Base-by-base conservation (phyloP, 2,888 invertebrate species). In the Perizoma affinitatum region DNA sequence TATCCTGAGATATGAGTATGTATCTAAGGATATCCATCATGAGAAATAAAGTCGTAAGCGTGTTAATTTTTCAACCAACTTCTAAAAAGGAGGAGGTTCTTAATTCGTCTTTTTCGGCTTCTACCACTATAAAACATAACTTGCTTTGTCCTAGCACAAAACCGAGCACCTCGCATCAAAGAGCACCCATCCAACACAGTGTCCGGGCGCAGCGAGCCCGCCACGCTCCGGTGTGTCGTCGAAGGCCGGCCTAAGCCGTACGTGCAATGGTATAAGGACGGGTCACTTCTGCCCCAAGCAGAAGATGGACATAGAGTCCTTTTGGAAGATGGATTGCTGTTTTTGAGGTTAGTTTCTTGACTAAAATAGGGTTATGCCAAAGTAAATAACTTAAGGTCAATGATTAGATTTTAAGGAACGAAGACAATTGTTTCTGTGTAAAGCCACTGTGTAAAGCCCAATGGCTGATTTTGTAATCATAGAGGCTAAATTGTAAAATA, bases 181-280 rank as follows among this genome's bases (percentile, higher is more conserved):
- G 99, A 99, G 86, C 99, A 99, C 90, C 99, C 99, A 49, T 96
- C 97, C 65, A 98, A 99, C 93, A 96, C 98, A 77, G 97, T 98
- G 67, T 98, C 99, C 50, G 97, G 98, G 61, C 97, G 97, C 86
- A 98, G 98, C 87, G 98, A 99, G 79, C 99, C 99, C 35, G 98
- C 98, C 54, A 99, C 99, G 53, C 93, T 99, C 74, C 97, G 98
- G 92, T 99, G 99, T 88, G 98, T 98, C 80, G 99, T 98, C 5
- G 98, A 98, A 88, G 99, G 99, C 54, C 95, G 97, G 74, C 97
- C 97, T 4, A 96, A 96, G 75, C 98, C 98, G 8, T 93, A 94
- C 66, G 98, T 99, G 77, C 96, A 97, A 75, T 99, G 99, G 99
- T 98, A 95, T 94, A 96, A 95, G 83, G 97, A 98, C 87, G 98